Base-by-base conservation (phyloP, 2,113 vertebrate species). In the Menura novaehollandiae region DNA sequence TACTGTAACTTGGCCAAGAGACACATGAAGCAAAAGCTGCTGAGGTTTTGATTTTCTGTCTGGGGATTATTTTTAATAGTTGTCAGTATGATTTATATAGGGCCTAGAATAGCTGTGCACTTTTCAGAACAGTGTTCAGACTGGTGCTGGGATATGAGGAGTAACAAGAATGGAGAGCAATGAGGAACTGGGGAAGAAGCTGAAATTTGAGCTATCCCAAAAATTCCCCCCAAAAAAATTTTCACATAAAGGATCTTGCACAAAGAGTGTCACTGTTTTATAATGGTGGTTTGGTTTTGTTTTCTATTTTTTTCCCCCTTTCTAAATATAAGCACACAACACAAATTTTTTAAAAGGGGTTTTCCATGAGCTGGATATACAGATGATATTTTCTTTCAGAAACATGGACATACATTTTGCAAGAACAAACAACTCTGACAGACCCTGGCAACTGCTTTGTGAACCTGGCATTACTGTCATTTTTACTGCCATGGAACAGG, bases 41-140 rank as follows among this genome's bases (percentile, higher is more conserved):
- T 95, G 91, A 84, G 51, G 43, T 73, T 93, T 41, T 94, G 68
- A 88, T 96, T 89, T 95, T 94, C 71, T 85, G 63, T 55, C 67
- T 73, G 22, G 39, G 18, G 11, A 20, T 26, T 82, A 32, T 93
- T 85, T 58, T 22, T 12, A 78, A 76, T 75, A 66, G 37, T 69
- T 80, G 63, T 91, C 85, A 85, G n/a, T 88, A 74, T 92, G 66
- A 89, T 94, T 96, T 96, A 88, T 80, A 67, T 13, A 51, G 33
- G 24, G 28, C 39, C 62, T 69, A 23, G 69, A 91, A 89, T 56
- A 85, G 43, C 78, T 12, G 4, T 73, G 39, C n/a, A 64, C n/a
- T 94, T 85, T 82, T 79, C 58, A 88, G 21, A 84, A 24, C 8
- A 30, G 30, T 59, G 4, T 81, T 95, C 53, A 69, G 58, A 35